Conservation (phyloP, 1,140 invertebrate genomes). For the Eurosta solidaginis region DNA sequence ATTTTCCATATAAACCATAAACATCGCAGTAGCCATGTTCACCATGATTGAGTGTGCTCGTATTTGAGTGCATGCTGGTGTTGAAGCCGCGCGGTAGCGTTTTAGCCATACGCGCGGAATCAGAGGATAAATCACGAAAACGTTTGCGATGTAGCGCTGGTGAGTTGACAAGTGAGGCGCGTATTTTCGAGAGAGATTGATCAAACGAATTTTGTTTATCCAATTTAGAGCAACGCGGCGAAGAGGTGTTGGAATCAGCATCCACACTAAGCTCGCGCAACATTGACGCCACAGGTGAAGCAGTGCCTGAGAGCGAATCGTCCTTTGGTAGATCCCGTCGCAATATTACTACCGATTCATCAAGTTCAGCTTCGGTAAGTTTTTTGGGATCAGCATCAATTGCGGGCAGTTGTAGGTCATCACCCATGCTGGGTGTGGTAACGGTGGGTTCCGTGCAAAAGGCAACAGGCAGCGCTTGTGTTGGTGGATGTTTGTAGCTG, state of each 20-base stretch:
- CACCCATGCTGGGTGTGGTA: conserved; percentile 51
- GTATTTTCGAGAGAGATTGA: conserved; percentile 65
- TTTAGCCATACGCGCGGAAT: conserved; percentile 72
- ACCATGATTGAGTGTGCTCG: conserved; percentile 65
- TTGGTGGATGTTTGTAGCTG: conserved; percentile 59
- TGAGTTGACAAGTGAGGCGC: conserved; percentile 67
- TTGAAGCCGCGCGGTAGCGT: conserved; percentile 73
- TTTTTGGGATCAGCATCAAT: conserved; percentile 55
- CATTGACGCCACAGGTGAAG: conserved; percentile 29
- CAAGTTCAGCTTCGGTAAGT: conserved; percentile 41
- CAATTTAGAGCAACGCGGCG: conserved; percentile 62
- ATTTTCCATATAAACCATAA: conserved; percentile 85
- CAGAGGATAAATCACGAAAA: conserved; percentile 67
- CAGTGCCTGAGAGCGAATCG: conserved; percentile 35
- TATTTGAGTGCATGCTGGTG: conserved; percentile 62
- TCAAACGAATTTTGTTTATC: conserved; percentile 70
- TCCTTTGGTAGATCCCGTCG: conserved; percentile 48
- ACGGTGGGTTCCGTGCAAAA: background rate
- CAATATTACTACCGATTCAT: conserved; percentile 47
- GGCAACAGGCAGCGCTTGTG: conserved; percentile 49
- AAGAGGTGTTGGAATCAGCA: conserved; percentile 45
- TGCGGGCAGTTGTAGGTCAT: conserved; percentile 57
- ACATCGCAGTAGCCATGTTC: conserved; percentile 77
- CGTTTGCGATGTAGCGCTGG: conserved; percentile 72
- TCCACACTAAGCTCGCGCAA: conserved; percentile 31